A percentile compares a stretch with the other conserved stretches of the same genome.
These are phyloP conservation scores for Pseudomyrmex gracilis DNA, from an alignment of 1,140 invertebrate species.

Conservation along the genomic window DNA sequence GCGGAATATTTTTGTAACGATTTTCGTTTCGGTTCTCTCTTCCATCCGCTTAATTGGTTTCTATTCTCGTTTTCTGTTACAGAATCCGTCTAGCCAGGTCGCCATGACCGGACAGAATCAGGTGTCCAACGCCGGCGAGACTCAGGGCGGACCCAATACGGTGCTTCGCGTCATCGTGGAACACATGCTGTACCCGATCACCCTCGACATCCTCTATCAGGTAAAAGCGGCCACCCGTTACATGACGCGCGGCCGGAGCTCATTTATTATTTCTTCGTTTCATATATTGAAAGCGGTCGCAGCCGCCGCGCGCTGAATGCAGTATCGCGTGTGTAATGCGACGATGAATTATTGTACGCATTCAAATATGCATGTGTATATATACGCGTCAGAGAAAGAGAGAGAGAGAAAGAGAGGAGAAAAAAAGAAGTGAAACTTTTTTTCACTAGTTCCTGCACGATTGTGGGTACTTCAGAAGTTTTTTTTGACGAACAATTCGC, in stretches of 20 bases:
- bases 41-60: conserved; percentile 37
- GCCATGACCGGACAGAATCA: conserved; percentile 92
- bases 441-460: conserved; percentile 13
- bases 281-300: conserved; percentile 40
- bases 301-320: conserved; percentile 37
- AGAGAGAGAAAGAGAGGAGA: background rate
- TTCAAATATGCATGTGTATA: conserved; percentile 19
- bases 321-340: conserved; percentile 55
- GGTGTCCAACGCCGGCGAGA: conserved; percentile 88
- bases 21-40: background rate
- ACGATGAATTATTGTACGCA: conserved; percentile 52
- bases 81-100: conserved; percentile 92
- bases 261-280: conserved; percentile 44
- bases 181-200: conserved; percentile 99
- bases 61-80: conserved; percentile 78
- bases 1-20: background rate
- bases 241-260: background rate
- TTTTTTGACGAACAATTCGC: conserved; percentile 25
- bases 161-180: conserved; percentile 99
- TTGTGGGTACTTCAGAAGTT: background rate
- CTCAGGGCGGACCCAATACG: conserved; percentile 96
- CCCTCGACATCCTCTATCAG: conserved; percentile 97
- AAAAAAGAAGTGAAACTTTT: background rate
- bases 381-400: background rate
- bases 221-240: conserved; percentile 85